Percentiles rank a stretch among this genome's conserved stretches.
Evolutionary conservation across 2,113 vertebrate genomes (phyloP).

Genomic region (Australoheros scitulus): DNA sequence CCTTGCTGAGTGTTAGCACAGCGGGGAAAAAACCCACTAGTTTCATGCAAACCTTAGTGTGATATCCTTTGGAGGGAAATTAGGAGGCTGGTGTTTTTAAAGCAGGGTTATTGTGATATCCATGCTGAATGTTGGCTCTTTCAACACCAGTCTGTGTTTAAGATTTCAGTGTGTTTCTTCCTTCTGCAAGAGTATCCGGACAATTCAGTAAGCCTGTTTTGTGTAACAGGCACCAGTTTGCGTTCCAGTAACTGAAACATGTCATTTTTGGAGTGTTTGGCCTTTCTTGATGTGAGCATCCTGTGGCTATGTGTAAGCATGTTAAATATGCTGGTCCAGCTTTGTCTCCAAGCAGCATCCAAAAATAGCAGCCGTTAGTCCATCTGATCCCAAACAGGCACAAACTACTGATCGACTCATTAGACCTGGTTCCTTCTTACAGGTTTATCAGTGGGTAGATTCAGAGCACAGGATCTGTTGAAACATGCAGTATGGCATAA

Average conservation of each 20-base stretch:
- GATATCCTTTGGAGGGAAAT: not conserved
- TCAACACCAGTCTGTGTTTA: not conserved
- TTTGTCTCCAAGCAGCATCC: not conserved
- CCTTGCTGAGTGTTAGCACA: not conserved
- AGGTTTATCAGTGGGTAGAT: not conserved
- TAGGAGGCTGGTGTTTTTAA: not conserved
- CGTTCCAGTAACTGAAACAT: rapidly evolving
- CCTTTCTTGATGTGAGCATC: not conserved
- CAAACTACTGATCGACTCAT: not conserved
- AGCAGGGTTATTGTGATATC: not conserved
- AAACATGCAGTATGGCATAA: not conserved
- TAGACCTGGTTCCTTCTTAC: not conserved
- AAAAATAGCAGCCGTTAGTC: not conserved
- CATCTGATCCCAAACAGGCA: not conserved
- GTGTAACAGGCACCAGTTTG: not conserved
- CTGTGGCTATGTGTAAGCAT: not conserved
- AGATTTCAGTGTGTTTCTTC: not conserved
- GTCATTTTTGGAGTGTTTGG: not conserved
- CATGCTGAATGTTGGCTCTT: not conserved
- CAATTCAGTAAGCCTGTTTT: too few relatives aligned
- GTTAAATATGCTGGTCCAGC: not conserved
- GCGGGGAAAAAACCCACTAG: too few relatives aligned
- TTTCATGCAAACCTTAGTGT: not conserved
- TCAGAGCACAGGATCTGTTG: not conserved
- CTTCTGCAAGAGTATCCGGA: not conserved